Evolutionary conservation across 2,888 invertebrate genomes (phyloP), one percentile per base, ranked within the genome.

Genomic region (Geophilus truncorum): DNA sequence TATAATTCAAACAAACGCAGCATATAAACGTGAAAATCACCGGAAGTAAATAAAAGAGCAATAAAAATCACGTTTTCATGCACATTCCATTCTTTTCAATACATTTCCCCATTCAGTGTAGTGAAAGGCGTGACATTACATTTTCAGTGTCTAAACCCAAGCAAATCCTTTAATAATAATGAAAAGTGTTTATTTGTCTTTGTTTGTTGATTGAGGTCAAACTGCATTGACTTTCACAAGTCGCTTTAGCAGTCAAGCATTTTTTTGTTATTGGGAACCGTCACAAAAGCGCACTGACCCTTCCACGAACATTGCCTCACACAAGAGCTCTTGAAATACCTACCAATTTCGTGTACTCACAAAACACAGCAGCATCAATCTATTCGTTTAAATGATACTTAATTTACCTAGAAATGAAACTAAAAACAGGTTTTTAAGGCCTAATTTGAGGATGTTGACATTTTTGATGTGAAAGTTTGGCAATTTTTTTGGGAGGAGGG

Each of bases 151-250:
- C 23, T 57, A 4, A 25, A 23, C 6, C 9, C 23, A 23, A 62
- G 1, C 5, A 5, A 25, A 62, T 23, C 62, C 9, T 62, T 12
- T 45, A 45, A 62, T 62, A 62, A 62, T 23, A 5, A 23, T 5
- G 23, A 62, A 57, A 62, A 62, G 62, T 62, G 25, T 23, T 62
- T 62, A 62, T 62, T 62, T 62, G 62, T 62, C 25, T 25, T 62
- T 62, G 62, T 62, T 62, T 62, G 62, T 25, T 62, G 62, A 62
- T 62, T 62, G 62, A 25, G 62, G 62, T 62, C 62, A 62, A 21
- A 28, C 62, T 62, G 62, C 62, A 62, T 62, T 62, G 62, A 62
- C 62, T 62, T 62, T 62, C 62, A 62, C 62, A 62, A 62, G 25
- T 62, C 62, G 62, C 62, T 62, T 62, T 62, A 25, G 25, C 23